phyloP scores from a whole-genome alignment of 2,888 invertebrate species.

The Ophion slaviceki region DNA sequence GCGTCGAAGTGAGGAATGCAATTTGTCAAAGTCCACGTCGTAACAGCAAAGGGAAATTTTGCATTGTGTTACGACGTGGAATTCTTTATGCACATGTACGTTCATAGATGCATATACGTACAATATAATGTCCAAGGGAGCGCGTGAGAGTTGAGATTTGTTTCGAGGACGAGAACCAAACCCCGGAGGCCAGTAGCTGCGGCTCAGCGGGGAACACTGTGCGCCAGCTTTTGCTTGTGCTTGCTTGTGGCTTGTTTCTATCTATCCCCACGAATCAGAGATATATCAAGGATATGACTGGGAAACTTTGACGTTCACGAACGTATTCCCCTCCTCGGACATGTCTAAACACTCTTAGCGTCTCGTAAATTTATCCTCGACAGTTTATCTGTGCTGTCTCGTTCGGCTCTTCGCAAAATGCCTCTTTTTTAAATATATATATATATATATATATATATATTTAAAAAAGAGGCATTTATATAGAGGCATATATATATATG shows the following conservation, averaged over 20 bases:
- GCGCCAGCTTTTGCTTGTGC: conserved; percentile 43
- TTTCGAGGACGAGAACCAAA: conserved; percentile 62
- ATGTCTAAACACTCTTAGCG: conserved; percentile 69
- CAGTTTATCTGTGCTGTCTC: conserved; percentile 64
- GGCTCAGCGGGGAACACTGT: conserved; percentile 40
- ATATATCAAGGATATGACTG: conserved; percentile 67
- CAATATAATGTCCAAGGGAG: conserved; percentile 40
- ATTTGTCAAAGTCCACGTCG: conserved; percentile 34
- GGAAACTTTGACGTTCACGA: conserved; percentile 67
- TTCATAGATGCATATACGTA: conserved; percentile 2
- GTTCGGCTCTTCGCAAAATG: conserved; percentile 57
- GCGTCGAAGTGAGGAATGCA: conserved; percentile 16
- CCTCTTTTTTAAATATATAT: conserved; percentile 14
- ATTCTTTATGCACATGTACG: conserved; percentile 17
- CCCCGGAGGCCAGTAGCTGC: conserved; percentile 61
- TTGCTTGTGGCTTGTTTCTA: conserved; percentile 54
- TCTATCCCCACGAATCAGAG: conserved; percentile 63
- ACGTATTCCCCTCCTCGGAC: conserved; percentile 53
- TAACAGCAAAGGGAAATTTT: conserved; percentile 21
- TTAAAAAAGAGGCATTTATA: too few relatives aligned
- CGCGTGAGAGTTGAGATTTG: conserved; percentile 63
- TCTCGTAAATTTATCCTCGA: conserved; percentile 72
- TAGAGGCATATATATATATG: conserved; percentile 17
- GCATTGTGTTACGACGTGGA: conserved; percentile 16
- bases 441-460: conserved; percentile 14